These are phyloP conservation scores for Toxotes chatareus DNA, from an alignment of 2,113 vertebrate species.

Conservation along the genomic window DNA sequence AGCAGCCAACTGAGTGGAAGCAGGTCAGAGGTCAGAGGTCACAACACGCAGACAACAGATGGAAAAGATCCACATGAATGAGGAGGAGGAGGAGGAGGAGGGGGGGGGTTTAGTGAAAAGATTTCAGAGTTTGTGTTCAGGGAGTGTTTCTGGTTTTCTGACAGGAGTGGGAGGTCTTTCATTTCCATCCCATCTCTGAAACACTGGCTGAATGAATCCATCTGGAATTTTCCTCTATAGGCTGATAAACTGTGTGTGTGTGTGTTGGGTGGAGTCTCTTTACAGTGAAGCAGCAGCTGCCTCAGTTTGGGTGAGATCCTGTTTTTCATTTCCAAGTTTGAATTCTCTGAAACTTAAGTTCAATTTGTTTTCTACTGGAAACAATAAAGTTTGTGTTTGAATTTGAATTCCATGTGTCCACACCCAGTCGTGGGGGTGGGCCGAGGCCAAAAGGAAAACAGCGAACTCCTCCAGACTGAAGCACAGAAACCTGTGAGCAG, in stretches of 20 bases:
- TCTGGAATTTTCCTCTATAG: slow-evolving; percentile 56
- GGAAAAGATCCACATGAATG: slow-evolving; percentile 51
- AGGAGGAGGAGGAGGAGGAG: not conserved
- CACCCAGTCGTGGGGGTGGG: slow-evolving; percentile 18
- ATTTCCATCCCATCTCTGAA: slow-evolving; percentile 9
- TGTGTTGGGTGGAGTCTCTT: not conserved
- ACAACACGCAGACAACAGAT: slow-evolving; percentile 50
- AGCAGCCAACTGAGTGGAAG: not conserved
- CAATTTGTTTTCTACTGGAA: not conserved
- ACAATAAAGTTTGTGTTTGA: slow-evolving; percentile 49
- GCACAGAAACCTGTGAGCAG: slow-evolving; percentile 7
- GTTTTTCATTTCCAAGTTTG: slow-evolving; percentile 16
- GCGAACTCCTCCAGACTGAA: slow-evolving; percentile 8
- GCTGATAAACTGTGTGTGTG: not conserved
- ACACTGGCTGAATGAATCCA: slow-evolving; percentile 50
- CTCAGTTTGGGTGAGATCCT: slow-evolving; percentile 9
- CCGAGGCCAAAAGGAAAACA: slow-evolving; percentile 17
- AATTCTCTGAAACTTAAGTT: not conserved
- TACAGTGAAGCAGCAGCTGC: not conserved
- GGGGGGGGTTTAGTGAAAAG: not conserved
- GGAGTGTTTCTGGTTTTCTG: slow-evolving; percentile 36
- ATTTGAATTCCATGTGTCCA: slow-evolving; percentile 18
- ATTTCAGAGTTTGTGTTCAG: not conserved
- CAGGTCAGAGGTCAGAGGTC: slow-evolving; percentile 63
- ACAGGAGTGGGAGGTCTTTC: slow-evolving; percentile 55